A percentile compares a stretch with the other conserved stretches of the same genome.
These are phyloP conservation scores for Cuniculus paca DNA, from an alignment of 2,797 vertebrate species.

Conservation along the genomic window DNA sequence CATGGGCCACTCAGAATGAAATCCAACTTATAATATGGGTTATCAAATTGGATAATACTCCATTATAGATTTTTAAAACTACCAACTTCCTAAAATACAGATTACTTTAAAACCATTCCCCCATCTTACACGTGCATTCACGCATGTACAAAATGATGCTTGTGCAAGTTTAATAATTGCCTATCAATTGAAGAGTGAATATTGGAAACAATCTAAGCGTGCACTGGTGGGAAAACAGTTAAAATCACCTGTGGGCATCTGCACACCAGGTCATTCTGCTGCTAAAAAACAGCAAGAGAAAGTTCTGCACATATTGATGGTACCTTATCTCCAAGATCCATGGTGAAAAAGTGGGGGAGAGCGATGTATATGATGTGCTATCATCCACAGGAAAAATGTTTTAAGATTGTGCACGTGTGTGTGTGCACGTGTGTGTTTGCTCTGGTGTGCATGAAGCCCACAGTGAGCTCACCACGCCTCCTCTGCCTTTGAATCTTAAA, in stretches of 20 bases:
- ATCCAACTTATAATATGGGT: neutral
- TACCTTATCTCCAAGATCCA: neutral
- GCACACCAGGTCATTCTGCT: neutral
- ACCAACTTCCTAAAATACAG: neutral
- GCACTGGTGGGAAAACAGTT: neutral
- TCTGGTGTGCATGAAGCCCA: neutral
- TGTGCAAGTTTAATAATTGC: neutral
- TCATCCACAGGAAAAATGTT: neutral
- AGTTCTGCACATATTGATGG: neutral
- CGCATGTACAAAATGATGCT: neutral
- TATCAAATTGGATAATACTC: neutral
- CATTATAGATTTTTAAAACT: neutral
- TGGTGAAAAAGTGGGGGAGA: neutral
- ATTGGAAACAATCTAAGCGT: neutral
- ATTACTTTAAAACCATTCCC: neutral
- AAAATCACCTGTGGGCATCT: neutral
- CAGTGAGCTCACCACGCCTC: neutral
- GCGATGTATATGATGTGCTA: too few relatives aligned
- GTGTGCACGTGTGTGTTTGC: neutral
- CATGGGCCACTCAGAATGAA: neutral
- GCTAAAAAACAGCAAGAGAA: neutral
- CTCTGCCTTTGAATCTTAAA: neutral
- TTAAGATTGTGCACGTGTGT: neutral
- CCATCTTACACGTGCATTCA: neutral
- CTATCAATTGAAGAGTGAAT: constrained; percentile 9